Conservation (phyloP, 2,888 invertebrate species). For the Epinotia nisella region DNA sequence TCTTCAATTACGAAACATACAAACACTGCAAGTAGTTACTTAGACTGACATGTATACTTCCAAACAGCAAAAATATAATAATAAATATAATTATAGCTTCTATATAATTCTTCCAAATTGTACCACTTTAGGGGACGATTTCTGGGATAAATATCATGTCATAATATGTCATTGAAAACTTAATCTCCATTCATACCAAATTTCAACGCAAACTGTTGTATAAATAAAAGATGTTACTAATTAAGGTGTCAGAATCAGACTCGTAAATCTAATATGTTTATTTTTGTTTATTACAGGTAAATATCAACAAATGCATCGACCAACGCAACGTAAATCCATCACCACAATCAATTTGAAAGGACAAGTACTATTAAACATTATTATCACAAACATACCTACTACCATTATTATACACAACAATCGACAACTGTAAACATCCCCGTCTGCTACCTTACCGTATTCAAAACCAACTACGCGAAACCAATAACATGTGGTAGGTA, state of each 20-base stretch:
- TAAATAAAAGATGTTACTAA: no score
- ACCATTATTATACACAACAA: conserved; percentile 10
- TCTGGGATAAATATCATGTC: no score
- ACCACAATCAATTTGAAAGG: neutral
- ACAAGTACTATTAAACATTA: conserved; percentile 13
- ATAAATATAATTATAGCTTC: no score
- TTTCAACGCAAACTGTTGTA: no score
- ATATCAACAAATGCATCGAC: conserved; percentile 10
- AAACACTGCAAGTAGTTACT: no score
- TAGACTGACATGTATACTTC: no score
- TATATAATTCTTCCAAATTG: no score
- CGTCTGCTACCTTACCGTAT: conserved; percentile 7
- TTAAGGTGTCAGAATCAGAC: neutral
- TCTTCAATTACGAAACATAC: no score
- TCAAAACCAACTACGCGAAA: conserved; percentile 2
- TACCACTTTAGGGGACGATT: no score
- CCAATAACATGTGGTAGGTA: neutral
- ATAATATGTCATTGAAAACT: no score
- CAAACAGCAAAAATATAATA: no score
- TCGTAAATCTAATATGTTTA: neutral
- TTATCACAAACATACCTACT: neutral
- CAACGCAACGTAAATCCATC: neutral
- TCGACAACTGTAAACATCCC: conserved; percentile 15
- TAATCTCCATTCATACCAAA: no score
- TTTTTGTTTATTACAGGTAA: conserved; percentile 26